phyloP scores from a whole-genome alignment of 2,113 vertebrate species.

The Rhinoderma darwinii region DNA sequence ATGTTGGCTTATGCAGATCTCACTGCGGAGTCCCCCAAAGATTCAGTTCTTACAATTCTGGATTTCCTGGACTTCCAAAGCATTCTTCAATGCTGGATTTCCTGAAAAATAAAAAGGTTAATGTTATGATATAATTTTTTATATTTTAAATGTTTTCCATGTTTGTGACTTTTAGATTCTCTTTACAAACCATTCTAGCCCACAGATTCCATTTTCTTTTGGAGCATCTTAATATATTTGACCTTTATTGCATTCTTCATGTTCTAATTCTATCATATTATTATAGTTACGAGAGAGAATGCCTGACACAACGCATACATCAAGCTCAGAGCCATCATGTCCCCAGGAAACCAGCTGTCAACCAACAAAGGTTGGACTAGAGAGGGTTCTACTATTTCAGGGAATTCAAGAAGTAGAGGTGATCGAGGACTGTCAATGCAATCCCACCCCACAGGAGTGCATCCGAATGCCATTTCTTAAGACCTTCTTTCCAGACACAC shows the following conservation, averaged over 20 bases:
- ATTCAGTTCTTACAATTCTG: constrained; percentile 51
- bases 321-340: constrained; percentile 64
- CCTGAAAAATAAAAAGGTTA: constrained; percentile 77
- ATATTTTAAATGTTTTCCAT: background rate
- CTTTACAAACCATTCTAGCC: background rate
- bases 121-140: background rate
- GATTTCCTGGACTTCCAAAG: constrained; percentile 69
- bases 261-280: background rate
- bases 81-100: constrained; percentile 75
- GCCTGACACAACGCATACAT: background rate
- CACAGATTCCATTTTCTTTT: background rate
- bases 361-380: constrained; percentile 67
- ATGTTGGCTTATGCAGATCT: constrained; percentile 72
- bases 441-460: constrained; percentile 65
- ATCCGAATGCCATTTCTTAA: constrained; percentile 72
- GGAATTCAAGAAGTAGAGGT: constrained; percentile 74
- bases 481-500: constrained; percentile 76
- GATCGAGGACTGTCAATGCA: constrained; percentile 75
- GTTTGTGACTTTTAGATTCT: background rate
- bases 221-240: background rate
- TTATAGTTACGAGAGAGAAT: constrained; percentile 10
- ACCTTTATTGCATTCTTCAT: background rate
- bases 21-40: constrained; percentile 67
- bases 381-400: constrained; percentile 70
- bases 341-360: constrained; percentile 67